A percentile compares a stretch with the other conserved stretches of the same genome.
Conservation (phyloP, 2,888 invertebrate genomes). For the Drosophila lacicola region DNA sequence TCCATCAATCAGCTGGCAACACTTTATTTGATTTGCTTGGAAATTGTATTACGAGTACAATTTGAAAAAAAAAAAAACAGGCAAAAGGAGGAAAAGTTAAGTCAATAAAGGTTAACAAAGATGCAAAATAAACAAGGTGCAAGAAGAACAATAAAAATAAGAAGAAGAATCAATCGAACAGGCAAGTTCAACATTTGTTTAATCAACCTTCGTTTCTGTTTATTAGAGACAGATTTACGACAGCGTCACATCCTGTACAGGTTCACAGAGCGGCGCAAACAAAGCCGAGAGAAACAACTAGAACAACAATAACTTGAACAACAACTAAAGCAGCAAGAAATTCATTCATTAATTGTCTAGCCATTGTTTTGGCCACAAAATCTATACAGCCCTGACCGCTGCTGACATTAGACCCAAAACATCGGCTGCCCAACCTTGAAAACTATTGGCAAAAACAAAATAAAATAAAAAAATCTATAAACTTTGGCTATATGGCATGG, state of each 20-base stretch:
- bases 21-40: slow-evolving; percentile 47
- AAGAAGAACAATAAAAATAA: neutral
- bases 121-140: slow-evolving; percentile 5
- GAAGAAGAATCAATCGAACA: neutral
- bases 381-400: slow-evolving; percentile 56
- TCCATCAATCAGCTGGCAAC: slow-evolving; percentile 51
- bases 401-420: slow-evolving; percentile 50
- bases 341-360: slow-evolving; percentile 40
- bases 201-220: slow-evolving; percentile 66
- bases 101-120: slow-evolving; percentile 8
- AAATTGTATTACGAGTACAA: slow-evolving; percentile 16
- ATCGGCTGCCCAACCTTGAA: slow-evolving; percentile 53
- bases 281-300: slow-evolving; percentile 17
- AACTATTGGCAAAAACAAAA: slow-evolving; percentile 37
- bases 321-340: neutral
- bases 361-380: slow-evolving; percentile 32
- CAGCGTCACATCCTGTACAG: slow-evolving; percentile 74
- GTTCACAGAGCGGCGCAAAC: slow-evolving; percentile 17
- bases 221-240: slow-evolving; percentile 64
- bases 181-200: slow-evolving; percentile 61
- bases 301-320: slow-evolving; percentile 3
- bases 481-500: slow-evolving; percentile 2
- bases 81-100: neutral
- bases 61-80: slow-evolving; percentile 22
- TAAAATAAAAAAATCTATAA: slow-evolving; percentile 24